Conservation (phyloP, 2,113 vertebrate genomes). For the Toxotes chatareus region DNA sequence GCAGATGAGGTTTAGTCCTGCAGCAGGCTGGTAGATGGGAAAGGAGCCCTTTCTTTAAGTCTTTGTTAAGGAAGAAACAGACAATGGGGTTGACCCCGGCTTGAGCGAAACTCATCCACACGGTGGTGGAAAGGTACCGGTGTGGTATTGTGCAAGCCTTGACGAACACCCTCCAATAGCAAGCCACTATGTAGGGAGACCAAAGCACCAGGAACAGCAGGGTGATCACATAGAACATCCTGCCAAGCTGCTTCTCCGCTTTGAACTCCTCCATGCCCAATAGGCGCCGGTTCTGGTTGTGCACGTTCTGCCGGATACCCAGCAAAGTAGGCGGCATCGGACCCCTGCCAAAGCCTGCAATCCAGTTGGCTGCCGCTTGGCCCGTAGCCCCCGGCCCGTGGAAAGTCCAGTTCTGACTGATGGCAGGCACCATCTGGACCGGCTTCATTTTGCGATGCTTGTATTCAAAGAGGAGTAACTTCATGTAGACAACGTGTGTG, state of each 20-base stretch:
- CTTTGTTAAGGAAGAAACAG: slow-evolving; percentile 94
- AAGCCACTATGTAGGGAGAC: slow-evolving; percentile 93
- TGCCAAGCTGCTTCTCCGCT: slow-evolving; percentile 90
- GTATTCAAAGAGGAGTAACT: slow-evolving; percentile 92
- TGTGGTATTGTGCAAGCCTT: slow-evolving; percentile 91
- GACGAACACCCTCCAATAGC: slow-evolving; percentile 94
- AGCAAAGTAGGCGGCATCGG: slow-evolving; percentile 92
- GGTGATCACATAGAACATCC: slow-evolving; percentile 94
- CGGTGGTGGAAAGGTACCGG: slow-evolving; percentile 91
- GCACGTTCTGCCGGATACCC: slow-evolving; percentile 92
- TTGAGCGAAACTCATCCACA: slow-evolving; percentile 94
- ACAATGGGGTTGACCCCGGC: slow-evolving; percentile 92
- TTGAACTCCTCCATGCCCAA: slow-evolving; percentile 94
- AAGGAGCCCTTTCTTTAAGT: slow-evolving; percentile 93
- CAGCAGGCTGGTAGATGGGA: slow-evolving; percentile 91
- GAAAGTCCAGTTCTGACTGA: slow-evolving; percentile 84
- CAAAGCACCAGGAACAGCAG: slow-evolving; percentile 92
- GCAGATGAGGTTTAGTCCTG: slow-evolving; percentile 90
- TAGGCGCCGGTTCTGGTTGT: slow-evolving; percentile 89
- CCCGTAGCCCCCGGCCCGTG: slow-evolving; percentile 92
- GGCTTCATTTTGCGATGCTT: slow-evolving; percentile 95
- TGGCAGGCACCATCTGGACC: slow-evolving; percentile 92
- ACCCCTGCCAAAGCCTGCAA: slow-evolving; percentile 91
- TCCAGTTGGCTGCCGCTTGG: slow-evolving; percentile 94
- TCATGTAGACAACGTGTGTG: slow-evolving; percentile 92